A percentile compares a stretch with the other conserved stretches of the same genome.
Evolutionary conservation across 2,888 invertebrate species (phyloP).

Genomic region (Eucera pruinosa): DNA sequence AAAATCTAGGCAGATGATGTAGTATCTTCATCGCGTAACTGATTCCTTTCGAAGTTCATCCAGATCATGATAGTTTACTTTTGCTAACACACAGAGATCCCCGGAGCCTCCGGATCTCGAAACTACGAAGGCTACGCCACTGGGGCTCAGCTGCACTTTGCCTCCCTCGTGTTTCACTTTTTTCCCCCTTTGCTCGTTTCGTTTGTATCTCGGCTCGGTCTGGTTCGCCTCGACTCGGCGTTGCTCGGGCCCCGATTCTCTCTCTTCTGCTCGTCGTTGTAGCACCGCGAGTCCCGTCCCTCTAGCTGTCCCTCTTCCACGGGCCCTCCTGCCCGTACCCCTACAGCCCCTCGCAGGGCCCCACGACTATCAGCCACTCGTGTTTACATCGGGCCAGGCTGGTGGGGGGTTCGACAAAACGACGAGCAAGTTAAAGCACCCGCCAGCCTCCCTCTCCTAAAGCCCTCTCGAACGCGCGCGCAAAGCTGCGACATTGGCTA

Average conservation of each 20-base stretch:
- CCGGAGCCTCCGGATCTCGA: not conserved
- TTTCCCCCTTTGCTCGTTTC: conserved; percentile 73
- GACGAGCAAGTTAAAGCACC: conserved; percentile 70
- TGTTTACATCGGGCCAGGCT: conserved; percentile 79
- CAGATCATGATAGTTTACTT: not conserved
- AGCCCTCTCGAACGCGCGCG: conserved; percentile 6
- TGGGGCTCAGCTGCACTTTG: conserved; percentile 80
- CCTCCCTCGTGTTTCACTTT: conserved; percentile 78
- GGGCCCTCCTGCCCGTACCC: conserved; percentile 52
- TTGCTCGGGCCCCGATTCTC: conserved; percentile 59
- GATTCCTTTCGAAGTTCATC: not conserved
- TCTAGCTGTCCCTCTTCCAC: conserved; percentile 49
- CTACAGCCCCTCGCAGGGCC: conserved; percentile 65
- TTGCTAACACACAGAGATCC: too few relatives aligned
- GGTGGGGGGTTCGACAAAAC: conserved; percentile 72
- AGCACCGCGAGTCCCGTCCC: conserved; percentile 33
- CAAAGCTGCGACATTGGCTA: conserved; percentile 12
- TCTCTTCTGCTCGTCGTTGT: conserved; percentile 35
- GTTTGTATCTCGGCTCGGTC: conserved; percentile 75
- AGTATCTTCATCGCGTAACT: not conserved
- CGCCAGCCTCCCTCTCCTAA: conserved; percentile 38
- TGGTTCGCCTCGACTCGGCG: conserved; percentile 70
- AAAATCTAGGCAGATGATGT: not conserved
- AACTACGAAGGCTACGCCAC: conserved; percentile 70
- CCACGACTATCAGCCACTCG: conserved; percentile 81